A percentile compares a stretch with the other conserved stretches of the same genome.
Conservation (phyloP, 2,888 invertebrate genomes). For the Piscicola geometra region DNA sequence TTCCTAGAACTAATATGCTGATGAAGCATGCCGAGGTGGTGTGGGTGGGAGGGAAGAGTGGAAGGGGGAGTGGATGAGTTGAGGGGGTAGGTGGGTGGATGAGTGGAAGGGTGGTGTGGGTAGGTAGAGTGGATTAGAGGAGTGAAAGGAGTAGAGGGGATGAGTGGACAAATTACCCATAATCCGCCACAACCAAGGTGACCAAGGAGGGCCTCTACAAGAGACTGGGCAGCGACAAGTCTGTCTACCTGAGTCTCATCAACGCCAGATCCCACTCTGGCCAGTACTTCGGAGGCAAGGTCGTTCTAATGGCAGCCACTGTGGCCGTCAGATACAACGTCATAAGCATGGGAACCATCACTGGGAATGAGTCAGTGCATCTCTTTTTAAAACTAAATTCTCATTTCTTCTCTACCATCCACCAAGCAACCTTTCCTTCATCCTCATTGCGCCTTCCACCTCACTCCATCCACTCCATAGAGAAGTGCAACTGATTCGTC, state of each 20-base stretch:
- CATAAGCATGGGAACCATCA: constrained; percentile 23
- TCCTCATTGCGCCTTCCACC: too few relatives aligned
- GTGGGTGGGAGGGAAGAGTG: not conserved
- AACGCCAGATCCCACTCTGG: constrained; percentile 4
- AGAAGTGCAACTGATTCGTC: not conserved
- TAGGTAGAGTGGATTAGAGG: not conserved
- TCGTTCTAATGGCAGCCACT: constrained; percentile 36
- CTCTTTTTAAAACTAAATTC: too few relatives aligned
- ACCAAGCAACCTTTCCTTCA: not conserved
- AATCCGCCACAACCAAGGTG: not conserved
- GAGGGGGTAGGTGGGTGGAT: too few relatives aligned
- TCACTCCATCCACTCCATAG: too few relatives aligned
- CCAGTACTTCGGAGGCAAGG: constrained; percentile 8
- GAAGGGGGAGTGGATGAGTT: too few relatives aligned
- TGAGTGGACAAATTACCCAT: not conserved
- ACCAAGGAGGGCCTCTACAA: not conserved
- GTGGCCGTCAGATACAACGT: constrained; percentile 40
- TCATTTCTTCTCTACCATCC: too few relatives aligned
- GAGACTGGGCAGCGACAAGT: not conserved
- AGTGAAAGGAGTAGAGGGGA: not conserved
- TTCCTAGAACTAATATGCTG: constrained; percentile 83
- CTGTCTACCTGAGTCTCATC: not conserved
- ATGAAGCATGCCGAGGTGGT: constrained; percentile 75
- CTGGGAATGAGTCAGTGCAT: not conserved
- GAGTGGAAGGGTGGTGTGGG: not conserved